Conservation (phyloP, 2,888 invertebrate species). For the Pegoplata infirma region DNA sequence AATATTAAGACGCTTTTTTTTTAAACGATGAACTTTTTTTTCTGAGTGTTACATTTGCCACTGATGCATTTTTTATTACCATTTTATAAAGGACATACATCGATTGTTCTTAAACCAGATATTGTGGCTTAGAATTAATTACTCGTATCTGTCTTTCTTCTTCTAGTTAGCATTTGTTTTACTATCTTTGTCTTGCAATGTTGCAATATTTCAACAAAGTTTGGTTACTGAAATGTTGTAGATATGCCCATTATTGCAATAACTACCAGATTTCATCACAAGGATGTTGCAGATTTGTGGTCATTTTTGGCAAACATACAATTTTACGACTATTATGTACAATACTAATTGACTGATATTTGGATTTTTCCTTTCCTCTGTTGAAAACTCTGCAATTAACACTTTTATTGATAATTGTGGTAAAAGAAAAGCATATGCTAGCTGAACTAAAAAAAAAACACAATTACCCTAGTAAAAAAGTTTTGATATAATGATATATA, state of each 20-base stretch:
- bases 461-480: no score
- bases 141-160: neutral
- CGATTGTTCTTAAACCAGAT: slow-evolving; percentile 9
- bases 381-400: neutral
- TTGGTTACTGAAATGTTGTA: neutral
- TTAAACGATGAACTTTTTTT: no score
- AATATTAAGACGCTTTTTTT: no score
- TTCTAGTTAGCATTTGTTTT: neutral
- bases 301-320: slow-evolving; percentile 48
- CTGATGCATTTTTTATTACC: neutral
- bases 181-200: neutral
- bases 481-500: no score
- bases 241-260: neutral
- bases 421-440: no score
- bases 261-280: slow-evolving; percentile 29
- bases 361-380: neutral
- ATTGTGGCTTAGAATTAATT: slow-evolving; percentile 38
- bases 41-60: no score
- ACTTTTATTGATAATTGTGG: neutral
- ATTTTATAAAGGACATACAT: neutral
- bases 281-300: slow-evolving; percentile 52
- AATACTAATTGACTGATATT: neutral
- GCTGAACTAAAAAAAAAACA: no score
- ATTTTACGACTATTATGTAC: neutral
- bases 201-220: neutral